phyloP scores from a whole-genome alignment of 1,140 invertebrate genomes.

The Hermetia illucens region DNA sequence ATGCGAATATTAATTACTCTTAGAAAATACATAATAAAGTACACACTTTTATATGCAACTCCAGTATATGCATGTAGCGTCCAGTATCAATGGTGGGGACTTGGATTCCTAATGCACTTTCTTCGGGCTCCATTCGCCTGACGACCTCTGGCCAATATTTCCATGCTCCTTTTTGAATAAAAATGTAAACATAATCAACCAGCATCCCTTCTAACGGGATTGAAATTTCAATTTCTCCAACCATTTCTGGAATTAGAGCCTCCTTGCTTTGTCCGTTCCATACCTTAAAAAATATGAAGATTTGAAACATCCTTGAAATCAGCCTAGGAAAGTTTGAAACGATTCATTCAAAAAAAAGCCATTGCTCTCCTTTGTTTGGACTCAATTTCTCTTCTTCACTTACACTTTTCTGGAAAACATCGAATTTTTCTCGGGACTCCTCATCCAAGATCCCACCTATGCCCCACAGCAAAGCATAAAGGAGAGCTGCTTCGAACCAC shows the following conservation, averaged over 20 bases:
- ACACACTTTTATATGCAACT: conserved; percentile 42
- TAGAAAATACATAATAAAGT: too few species aligned
- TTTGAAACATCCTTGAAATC: too few species aligned
- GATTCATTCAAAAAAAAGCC: conserved; percentile 1
- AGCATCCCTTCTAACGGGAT: conserved; percentile 59
- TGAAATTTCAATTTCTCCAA: conserved; percentile 54
- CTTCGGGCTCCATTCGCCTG: conserved; percentile 24
- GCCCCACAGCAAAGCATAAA: conserved; percentile 69
- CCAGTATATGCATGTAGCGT: conserved; percentile 54
- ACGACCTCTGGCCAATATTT: conserved; percentile 56
- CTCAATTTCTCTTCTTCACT: conserved; percentile 16
- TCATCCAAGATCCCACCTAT: conserved; percentile 61
- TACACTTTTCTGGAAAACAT: conserved; percentile 42
- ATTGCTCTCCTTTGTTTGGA: conserved; percentile 1
- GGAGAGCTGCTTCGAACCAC: conserved; percentile 65
- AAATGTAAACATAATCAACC: conserved; percentile 68
- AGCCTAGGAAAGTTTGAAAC: too few species aligned
- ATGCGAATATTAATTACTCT: too few species aligned
- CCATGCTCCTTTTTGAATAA: conserved; percentile 62
- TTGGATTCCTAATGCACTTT: conserved; percentile 22
- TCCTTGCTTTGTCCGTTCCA: too few species aligned
- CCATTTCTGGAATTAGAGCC: conserved; percentile 43
- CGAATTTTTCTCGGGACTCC: conserved; percentile 59
- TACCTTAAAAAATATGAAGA: too few species aligned
- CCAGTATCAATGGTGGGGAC: conserved; percentile 75